A percentile compares a stretch with the other conserved stretches of the same genome.
Evolutionary conservation across 1,140 invertebrate genomes (phyloP).

Genomic region (Amyelois transitella): DNA sequence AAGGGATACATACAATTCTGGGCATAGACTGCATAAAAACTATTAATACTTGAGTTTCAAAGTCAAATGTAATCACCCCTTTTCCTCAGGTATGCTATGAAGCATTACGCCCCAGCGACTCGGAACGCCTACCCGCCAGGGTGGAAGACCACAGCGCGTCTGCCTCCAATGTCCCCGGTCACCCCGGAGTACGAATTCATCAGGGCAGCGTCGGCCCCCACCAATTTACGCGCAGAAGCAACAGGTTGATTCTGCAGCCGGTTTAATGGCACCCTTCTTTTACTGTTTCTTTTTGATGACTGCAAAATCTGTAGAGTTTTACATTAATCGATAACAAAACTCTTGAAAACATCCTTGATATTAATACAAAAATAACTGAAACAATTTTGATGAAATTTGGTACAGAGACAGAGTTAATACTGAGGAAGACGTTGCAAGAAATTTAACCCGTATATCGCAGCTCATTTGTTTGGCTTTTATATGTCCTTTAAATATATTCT

Average conservation of each 20-base stretch:
- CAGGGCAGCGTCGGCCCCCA: conserved; percentile 30
- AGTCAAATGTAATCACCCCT: neutral
- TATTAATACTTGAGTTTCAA: neutral
- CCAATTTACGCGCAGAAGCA: conserved; percentile 39
- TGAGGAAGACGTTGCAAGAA: too few species aligned
- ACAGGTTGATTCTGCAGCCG: conserved; percentile 50
- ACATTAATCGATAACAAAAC: too few species aligned
- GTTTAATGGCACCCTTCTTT: conserved; percentile 14
- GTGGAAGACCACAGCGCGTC: conserved; percentile 44
- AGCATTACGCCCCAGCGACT: conserved; percentile 29
- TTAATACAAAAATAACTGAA: too few species aligned
- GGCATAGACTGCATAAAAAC: neutral
- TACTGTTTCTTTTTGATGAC: neutral
- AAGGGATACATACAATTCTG: neutral
- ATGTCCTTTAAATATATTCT: too few species aligned
- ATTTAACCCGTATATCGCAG: too few species aligned
- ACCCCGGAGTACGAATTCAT: conserved; percentile 50
- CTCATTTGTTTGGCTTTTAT: too few species aligned
- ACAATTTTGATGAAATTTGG: too few species aligned
- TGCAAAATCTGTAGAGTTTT: too few species aligned
- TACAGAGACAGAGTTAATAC: too few species aligned
- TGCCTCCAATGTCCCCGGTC: conserved; percentile 21
- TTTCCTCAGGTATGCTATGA: conserved; percentile 43
- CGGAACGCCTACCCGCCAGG: conserved; percentile 29
- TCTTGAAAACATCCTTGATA: too few species aligned